Evolutionary conservation across 2,888 invertebrate genomes (phyloP).

Genomic region (Chelonus formosanus): DNA sequence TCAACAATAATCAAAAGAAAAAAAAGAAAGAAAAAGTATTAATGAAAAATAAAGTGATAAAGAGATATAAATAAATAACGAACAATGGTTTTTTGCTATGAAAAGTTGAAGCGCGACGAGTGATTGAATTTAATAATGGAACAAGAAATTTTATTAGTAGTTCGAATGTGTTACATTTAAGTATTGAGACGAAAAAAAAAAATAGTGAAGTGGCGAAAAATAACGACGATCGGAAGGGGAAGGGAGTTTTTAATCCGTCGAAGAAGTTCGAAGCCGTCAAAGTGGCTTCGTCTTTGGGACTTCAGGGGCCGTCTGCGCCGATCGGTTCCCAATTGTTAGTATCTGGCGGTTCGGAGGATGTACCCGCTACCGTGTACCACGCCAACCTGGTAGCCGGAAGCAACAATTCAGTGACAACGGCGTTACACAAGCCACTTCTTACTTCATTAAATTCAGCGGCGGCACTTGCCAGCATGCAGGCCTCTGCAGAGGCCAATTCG

Average conservation of each 20-base stretch:
- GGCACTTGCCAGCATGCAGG: slow-evolving; percentile 74
- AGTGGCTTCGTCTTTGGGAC: slow-evolving; percentile 66
- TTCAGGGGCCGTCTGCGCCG: slow-evolving; percentile 65
- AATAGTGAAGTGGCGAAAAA: slow-evolving; percentile 18
- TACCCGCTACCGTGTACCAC: slow-evolving; percentile 57
- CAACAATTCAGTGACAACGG: slow-evolving; percentile 60
- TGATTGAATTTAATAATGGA: no score
- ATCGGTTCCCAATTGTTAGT: slow-evolving; percentile 64
- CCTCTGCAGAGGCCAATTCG: slow-evolving; percentile 77
- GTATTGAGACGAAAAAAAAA: background rate
- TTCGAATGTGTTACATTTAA: no score
- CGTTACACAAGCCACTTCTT: slow-evolving; percentile 60
- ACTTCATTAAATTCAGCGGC: slow-evolving; percentile 59
- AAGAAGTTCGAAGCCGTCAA: slow-evolving; percentile 61
- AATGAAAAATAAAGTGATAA: no score
- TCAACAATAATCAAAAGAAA: no score
- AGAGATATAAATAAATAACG: no score
- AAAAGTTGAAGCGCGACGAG: no score
- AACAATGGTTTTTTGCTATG: no score
- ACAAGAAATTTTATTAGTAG: no score
- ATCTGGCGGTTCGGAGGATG: slow-evolving; percentile 57
- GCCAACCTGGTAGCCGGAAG: slow-evolving; percentile 64
- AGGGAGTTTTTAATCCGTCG: slow-evolving; percentile 41
- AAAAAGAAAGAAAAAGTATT: no score
- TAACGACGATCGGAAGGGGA: slow-evolving; percentile 44